Conservation (phyloP, 2,888 invertebrate genomes). For the Tenodera sinensis region DNA sequence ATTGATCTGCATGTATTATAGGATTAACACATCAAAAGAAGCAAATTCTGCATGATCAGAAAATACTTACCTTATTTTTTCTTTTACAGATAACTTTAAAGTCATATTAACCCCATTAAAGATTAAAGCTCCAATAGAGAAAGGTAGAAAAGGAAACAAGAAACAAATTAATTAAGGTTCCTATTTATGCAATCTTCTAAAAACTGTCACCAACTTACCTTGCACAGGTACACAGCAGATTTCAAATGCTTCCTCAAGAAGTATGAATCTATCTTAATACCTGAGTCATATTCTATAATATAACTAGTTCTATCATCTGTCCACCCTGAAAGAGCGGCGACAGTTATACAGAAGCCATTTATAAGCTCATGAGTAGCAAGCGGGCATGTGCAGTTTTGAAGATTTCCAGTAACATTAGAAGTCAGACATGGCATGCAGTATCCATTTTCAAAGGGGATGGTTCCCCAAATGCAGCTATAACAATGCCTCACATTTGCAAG, state of each 20-base stretch:
- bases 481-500: conserved; percentile 42
- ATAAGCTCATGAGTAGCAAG: conserved; percentile 39
- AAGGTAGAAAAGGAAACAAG: too few relatives aligned
- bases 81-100: too few relatives aligned
- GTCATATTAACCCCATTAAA: too few relatives aligned
- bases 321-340: conserved; percentile 39
- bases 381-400: conserved; percentile 43
- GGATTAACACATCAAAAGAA: too few relatives aligned
- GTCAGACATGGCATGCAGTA: conserved; percentile 44
- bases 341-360: conserved; percentile 43
- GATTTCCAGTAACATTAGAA: conserved; percentile 25
- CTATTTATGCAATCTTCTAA: too few relatives aligned
- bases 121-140: too few relatives aligned
- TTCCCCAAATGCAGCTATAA: conserved; percentile 45
- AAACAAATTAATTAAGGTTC: too few relatives aligned
- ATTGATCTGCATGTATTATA: too few relatives aligned
- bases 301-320: conserved; percentile 42
- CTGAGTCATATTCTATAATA: conserved; percentile 41
- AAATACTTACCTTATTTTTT: too few relatives aligned
- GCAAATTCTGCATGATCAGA: too few relatives aligned
- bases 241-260: conserved; percentile 45
- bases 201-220: conserved; percentile 42
- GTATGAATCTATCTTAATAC: conserved; percentile 41
- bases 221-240: conserved; percentile 45
- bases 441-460: conserved; percentile 43